Base-by-base conservation (phyloP, 2,113 vertebrate species). In the Scopus umbretta region DNA sequence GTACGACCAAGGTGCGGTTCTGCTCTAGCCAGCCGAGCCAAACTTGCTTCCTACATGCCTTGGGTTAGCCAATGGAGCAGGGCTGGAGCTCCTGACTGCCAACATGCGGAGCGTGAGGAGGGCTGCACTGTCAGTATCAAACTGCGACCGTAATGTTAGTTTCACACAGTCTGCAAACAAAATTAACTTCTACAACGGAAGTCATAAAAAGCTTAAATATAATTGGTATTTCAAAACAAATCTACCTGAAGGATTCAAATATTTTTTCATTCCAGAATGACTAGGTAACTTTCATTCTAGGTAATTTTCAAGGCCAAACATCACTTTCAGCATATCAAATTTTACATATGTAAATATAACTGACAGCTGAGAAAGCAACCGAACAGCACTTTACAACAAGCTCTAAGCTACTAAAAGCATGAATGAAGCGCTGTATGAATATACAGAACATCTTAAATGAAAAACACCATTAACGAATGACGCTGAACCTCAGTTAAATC, bases 31-130 rank as follows among this genome's bases (percentile, higher is more conserved):
- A 84, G 36, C 20, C 34, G 70, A 94, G 43, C 11, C 66, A 11
- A 53, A 56, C 14, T 7, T 27, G 22, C 58, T 80, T 62, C 42
- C 47, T 25, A 5, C 0, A 0, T 14, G 50, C 38, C 56, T 59
- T 42, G 7, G 2, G 30, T 17, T 13, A n/a, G 71, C 29, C 59
- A 36, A 20, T 1, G 34, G 56, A 66, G 21, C 38, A 43, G 53
- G 40, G 53, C 56, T 43, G 43, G 36, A 84, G 56, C 26, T 78
- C 53, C 49, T 30, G 11, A 20, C 45, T 25, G 50, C 21, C 45
- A 49, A 5, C 6, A 1, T 0, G 5, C 26, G 34, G 29, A 76
- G 22, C 5, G 0, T 0, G 0, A 21, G 1, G 22, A 22, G 1
- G 1, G 17, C 2, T 55, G 4, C 5, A 25, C 27, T 20, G 7